phyloP scores from a whole-genome alignment of 2,888 invertebrate genomes.

The Notodonta dromedarius region DNA sequence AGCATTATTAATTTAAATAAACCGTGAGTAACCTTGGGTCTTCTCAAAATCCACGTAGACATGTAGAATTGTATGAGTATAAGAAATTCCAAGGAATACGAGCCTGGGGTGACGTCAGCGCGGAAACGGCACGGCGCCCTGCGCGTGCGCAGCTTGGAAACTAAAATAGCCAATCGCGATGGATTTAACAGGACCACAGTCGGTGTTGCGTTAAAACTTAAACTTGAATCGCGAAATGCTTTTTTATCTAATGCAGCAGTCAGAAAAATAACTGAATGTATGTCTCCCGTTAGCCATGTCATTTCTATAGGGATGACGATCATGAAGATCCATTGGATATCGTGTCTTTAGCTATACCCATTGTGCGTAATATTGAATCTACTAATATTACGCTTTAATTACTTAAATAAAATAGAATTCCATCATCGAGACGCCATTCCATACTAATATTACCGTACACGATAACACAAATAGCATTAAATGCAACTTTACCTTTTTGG shows the following conservation, averaged over 20 bases:
- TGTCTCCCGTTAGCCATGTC: too few species aligned
- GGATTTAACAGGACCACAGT: conserved; percentile 15
- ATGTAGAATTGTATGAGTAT: conserved; percentile 25
- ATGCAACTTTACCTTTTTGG: neutral
- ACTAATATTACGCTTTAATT: too few species aligned
- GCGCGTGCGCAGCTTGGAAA: conserved; percentile 57
- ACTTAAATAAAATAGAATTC: conserved; percentile 7
- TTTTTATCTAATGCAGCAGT: too few species aligned
- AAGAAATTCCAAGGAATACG: conserved; percentile 35
- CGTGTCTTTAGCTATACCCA: too few species aligned
- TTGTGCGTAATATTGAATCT: too few species aligned
- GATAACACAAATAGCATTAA: neutral
- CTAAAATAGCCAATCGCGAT: conserved; percentile 47
- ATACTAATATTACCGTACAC: neutral
- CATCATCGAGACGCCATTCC: too few species aligned
- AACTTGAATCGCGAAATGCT: too few species aligned
- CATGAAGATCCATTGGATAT: too few species aligned
- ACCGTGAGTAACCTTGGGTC: conserved; percentile 3
- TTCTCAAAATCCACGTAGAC: conserved; percentile 17
- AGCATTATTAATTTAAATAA: conserved; percentile 2
- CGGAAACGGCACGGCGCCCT: conserved; percentile 43
- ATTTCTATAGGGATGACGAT: too few species aligned
- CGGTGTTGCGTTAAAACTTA: too few species aligned
- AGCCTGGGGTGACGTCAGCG: conserved; percentile 45
- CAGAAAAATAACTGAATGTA: too few species aligned